Evolutionary conservation across 2,797 vertebrate species (phyloP).

Genomic region (Gymnoscopelus microlampas): DNA sequence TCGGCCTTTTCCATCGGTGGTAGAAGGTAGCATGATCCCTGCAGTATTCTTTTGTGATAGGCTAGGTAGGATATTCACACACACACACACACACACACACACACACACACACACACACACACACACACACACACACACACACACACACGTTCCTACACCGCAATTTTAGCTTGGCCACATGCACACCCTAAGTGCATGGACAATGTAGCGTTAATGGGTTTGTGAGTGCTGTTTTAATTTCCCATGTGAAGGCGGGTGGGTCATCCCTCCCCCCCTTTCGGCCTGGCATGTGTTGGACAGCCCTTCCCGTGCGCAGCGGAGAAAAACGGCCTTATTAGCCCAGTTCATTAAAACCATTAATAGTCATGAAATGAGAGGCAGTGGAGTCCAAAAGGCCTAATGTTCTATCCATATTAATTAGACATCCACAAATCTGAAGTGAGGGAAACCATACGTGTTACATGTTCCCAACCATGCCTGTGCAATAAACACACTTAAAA

Average conservation of each 20-base stretch:
- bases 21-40: no score
- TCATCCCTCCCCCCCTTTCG: constrained; percentile 57
- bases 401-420: constrained; percentile 99
- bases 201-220: constrained; percentile 65
- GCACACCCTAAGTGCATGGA: constrained; percentile 27
- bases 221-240: constrained; percentile 76
- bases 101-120: neutral
- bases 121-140: neutral
- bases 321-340: constrained; percentile 97
- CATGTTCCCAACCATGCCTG: neutral
- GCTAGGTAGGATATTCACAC: no score
- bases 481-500: no score
- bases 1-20: constrained; percentile 3
- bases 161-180: neutral
- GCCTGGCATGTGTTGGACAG: constrained; percentile 75
- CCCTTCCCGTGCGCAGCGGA: constrained; percentile 89
- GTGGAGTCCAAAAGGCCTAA: constrained; percentile 98
- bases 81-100: neutral
- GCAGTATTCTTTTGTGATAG: constrained; percentile 23
- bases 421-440: constrained; percentile 94
- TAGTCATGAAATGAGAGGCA: constrained; percentile 99
- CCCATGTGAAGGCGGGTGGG: constrained; percentile 63
- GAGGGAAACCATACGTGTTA: constrained; percentile 69
- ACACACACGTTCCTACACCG: neutral
- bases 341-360: constrained; percentile 99